Evolutionary conservation across 2,888 invertebrate species (phyloP).

Genomic region (Oasisia sp.): DNA sequence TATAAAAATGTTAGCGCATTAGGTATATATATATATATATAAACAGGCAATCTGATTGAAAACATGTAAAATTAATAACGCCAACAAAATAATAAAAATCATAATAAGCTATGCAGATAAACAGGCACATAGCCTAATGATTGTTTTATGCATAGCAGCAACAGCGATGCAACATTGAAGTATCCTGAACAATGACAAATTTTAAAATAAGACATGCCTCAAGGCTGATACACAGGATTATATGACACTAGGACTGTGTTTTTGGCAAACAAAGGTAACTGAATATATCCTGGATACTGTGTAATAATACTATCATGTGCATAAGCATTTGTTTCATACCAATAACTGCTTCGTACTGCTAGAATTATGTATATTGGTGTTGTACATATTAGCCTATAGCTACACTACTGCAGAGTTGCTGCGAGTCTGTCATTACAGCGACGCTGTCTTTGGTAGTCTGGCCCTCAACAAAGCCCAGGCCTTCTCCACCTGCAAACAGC

Average conservation of each 20-base stretch:
- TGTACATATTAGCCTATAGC: background rate
- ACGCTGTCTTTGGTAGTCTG: background rate
- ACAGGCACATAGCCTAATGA: background rate
- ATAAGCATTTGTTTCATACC: background rate
- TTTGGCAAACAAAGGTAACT: background rate
- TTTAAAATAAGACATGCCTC: background rate
- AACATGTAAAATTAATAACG: background rate
- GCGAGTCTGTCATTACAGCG: background rate
- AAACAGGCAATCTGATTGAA: background rate
- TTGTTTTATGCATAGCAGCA: background rate
- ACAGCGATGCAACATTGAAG: background rate
- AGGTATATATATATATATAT: too few species aligned
- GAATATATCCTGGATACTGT: background rate
- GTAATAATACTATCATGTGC: background rate
- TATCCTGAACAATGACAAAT: background rate
- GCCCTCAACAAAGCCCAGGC: slow-evolving; percentile 31
- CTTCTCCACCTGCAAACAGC: slow-evolving; percentile 37
- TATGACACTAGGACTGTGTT: background rate
- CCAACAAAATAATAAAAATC: background rate
- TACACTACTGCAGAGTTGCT: background rate
- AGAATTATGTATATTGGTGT: background rate
- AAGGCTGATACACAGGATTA: too few species aligned
- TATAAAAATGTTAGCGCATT: too few species aligned
- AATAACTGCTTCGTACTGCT: background rate
- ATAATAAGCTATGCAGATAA: background rate